Base-by-base conservation (phyloP, 2,797 vertebrate genomes). In the Octomys mimax region DNA sequence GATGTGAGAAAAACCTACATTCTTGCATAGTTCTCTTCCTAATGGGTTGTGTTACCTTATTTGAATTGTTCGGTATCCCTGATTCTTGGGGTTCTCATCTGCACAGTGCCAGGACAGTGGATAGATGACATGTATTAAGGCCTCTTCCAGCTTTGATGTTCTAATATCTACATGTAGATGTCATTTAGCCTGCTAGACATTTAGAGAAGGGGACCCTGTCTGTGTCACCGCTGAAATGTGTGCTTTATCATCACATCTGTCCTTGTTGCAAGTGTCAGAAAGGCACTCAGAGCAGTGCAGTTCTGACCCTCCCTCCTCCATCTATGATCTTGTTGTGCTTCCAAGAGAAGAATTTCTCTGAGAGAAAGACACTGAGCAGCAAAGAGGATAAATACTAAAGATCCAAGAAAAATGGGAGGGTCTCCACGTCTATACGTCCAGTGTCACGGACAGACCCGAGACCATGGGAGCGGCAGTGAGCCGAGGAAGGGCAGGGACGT, bases 111-210 rank as follows among this genome's bases (percentile, higher is more conserved):
- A 87, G 36, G 54, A 54, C 11, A 54, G 54, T 77, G 2, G 18
- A 26, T 6, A 1, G 39, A 54, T 68, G 57, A 85, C 14, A 54
- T 10, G 62, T 36, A 1, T n/a, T 7, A 9, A 82, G 31, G 46
- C 2, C 59, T 49, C 31, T 70, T 75, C 54, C 46, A 61, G 46
- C 4, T 95, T 49, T 95, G 78, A 70, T 18, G 61, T 88, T 42
- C 59, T 84, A 91, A 79, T 77, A 91, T 75, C 42, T 36, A 28
- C 70, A 49, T 89, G 73, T 91, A 68, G 94, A 77, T 80, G 24
- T 19, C 68, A 70, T 64, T 68, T 54, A 12, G 6, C 68, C 64
- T 92, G 64, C 77, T 22, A 66, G 59, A 11, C 54, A 46, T 78
- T 90, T 87, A 46, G 49, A 94, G 59, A 86, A 75, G 49, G 7